A percentile compares a stretch with the other conserved stretches of the same genome.
Evolutionary conservation across 2,113 vertebrate genomes (phyloP).

Genomic region (Etheostoma spectabile): DNA sequence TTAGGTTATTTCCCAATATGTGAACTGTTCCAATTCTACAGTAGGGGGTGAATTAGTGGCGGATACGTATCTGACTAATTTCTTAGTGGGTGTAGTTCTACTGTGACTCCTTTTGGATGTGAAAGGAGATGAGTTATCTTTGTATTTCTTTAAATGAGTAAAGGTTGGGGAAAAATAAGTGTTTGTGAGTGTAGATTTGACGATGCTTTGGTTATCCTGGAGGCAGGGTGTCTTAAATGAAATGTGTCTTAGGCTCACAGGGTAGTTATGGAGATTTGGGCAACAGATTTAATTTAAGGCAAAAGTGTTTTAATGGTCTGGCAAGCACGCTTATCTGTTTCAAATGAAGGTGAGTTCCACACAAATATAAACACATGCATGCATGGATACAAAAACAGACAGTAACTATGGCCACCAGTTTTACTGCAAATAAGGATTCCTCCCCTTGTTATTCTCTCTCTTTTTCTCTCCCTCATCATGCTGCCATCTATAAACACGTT

Average conservation of each 20-base stretch:
- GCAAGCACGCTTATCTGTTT: slow-evolving; percentile 4
- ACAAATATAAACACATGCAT: slow-evolving; percentile 11
- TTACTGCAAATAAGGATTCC: slow-evolving; percentile 23
- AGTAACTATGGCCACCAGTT: slow-evolving; percentile 43
- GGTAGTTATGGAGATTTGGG: slow-evolving; percentile 39
- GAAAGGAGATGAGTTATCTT: background rate
- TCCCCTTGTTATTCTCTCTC: slow-evolving; percentile 25
- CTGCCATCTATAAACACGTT: slow-evolving; percentile 47
- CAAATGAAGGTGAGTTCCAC: background rate
- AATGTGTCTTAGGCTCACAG: slow-evolving; percentile 12
- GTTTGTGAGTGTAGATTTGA: background rate
- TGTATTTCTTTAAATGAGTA: background rate
- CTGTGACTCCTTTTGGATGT: background rate
- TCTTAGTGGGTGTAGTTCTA: background rate
- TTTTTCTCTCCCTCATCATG: background rate
- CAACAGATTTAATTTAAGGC: slow-evolving; percentile 33
- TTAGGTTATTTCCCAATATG: background rate
- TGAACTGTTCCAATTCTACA: background rate
- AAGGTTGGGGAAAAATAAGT: background rate
- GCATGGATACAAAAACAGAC: background rate
- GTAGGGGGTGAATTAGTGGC: background rate
- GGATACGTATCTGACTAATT: background rate
- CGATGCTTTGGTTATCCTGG: background rate
- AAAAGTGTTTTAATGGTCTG: slow-evolving; percentile 42
- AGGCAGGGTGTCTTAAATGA: background rate